Conservation (phyloP, 1,140 invertebrate species). For the Zelostemma sp. region DNA sequence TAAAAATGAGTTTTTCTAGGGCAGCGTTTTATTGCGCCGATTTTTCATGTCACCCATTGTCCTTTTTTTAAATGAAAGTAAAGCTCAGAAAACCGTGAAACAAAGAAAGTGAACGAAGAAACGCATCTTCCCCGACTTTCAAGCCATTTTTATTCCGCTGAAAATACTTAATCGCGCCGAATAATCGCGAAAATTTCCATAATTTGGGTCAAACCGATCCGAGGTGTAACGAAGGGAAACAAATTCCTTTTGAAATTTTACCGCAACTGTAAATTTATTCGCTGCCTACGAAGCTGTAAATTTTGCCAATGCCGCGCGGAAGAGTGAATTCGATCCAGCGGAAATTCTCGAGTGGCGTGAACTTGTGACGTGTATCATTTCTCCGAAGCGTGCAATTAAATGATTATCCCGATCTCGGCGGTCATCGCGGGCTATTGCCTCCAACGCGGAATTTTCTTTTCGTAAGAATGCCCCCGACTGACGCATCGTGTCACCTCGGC, state of each 20-base stretch:
- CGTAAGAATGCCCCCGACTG: constrained; percentile 3
- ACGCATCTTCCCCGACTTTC: neutral
- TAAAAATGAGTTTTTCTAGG: constrained; percentile 4
- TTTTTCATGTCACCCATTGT: neutral
- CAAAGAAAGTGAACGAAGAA: constrained; percentile 4
- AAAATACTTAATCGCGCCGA: neutral
- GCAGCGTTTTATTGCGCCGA: neutral
- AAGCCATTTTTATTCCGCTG: neutral
- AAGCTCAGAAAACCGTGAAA: constrained; percentile 2
- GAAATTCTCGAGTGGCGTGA: too few species aligned
- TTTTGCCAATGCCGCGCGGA: too few species aligned
- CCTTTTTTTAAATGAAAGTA: constrained; percentile 2
- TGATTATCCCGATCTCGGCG: neutral
- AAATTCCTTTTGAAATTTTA: too few species aligned
- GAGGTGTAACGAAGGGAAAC: too few species aligned
- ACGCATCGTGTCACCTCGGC: neutral
- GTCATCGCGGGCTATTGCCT: constrained; percentile 4
- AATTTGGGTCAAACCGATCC: too few species aligned
- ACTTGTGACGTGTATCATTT: too few species aligned
- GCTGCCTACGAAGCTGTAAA: too few species aligned
- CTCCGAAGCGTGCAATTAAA: neutral
- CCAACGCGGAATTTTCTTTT: constrained; percentile 1
- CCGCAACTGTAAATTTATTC: too few species aligned
- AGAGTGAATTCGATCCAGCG: too few species aligned
- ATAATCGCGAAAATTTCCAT: neutral